Percentiles rank a stretch among this genome's conserved stretches.
Conservation (phyloP, 2,113 vertebrate genomes). For the Phylloscopus whistleri region DNA sequence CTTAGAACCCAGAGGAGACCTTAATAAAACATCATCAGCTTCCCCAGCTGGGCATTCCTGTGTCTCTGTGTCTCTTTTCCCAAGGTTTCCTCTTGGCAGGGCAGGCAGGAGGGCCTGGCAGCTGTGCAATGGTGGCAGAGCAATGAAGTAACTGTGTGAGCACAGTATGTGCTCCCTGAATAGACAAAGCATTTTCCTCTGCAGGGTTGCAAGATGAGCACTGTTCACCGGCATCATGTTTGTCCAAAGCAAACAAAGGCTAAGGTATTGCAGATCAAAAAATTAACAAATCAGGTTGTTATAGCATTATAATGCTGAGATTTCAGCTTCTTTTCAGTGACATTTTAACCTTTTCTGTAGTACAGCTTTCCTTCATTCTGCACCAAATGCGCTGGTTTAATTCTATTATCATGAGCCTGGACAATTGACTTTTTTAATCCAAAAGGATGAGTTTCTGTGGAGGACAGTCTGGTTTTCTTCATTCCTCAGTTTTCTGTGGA, state of each 20-base stretch:
- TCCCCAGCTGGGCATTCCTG: rapidly evolving
- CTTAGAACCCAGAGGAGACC: not conserved
- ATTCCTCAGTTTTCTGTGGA: not conserved
- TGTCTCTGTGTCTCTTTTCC: not conserved
- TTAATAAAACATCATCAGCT: not conserved
- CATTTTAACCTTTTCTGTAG: not conserved
- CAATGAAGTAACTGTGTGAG: not conserved
- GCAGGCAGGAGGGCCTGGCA: not conserved
- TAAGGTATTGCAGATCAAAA: not conserved
- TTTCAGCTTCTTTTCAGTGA: not conserved
- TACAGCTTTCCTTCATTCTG: not conserved
- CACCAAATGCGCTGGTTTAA: not conserved
- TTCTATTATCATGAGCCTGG: not conserved
- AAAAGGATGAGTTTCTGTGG: not conserved
- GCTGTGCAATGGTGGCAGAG: rapidly evolving
- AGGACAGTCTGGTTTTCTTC: not conserved
- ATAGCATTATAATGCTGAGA: not conserved
- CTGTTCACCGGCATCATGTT: not conserved
- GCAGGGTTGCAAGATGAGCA: not conserved
- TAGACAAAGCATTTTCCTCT: not conserved
- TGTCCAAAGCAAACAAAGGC: not conserved
- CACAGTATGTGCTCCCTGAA: not conserved
- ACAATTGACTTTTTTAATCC: not conserved
- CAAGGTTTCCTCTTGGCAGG: not conserved
- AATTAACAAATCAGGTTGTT: not conserved